Conservation (phyloP, 1,140 invertebrate genomes). For the Heliconius hermathena region DNA sequence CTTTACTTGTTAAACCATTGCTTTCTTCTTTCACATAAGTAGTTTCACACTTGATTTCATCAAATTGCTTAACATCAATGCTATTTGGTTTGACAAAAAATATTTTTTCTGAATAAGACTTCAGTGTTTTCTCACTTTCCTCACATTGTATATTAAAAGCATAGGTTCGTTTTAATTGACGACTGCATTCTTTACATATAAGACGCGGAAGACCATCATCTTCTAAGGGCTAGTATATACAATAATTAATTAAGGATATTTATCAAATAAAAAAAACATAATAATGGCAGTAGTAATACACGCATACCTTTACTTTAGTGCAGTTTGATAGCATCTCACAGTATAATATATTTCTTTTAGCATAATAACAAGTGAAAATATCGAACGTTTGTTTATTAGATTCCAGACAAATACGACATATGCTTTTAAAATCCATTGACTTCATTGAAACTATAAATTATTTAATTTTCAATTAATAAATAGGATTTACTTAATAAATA, state of each 20-base stretch:
- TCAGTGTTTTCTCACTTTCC: slow-evolving; percentile 58
- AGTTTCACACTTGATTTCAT: slow-evolving; percentile 35
- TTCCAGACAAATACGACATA: slow-evolving; percentile 67
- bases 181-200: slow-evolving; percentile 69
- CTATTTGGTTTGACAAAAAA: slow-evolving; percentile 15
- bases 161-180: slow-evolving; percentile 63
- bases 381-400: slow-evolving; percentile 56
- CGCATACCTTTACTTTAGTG: slow-evolving; percentile 64
- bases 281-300: not conserved
- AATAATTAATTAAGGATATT: slow-evolving; percentile 18
- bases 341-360: slow-evolving; percentile 62
- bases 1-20: slow-evolving; percentile 1
- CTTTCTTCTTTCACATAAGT: slow-evolving; percentile 21
- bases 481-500: not conserved
- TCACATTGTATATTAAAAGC: slow-evolving; percentile 64
- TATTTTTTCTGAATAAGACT: slow-evolving; percentile 46
- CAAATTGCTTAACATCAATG: slow-evolving; percentile 17
- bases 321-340: slow-evolving; percentile 64
- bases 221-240: slow-evolving; percentile 50
- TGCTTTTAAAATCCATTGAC: slow-evolving; percentile 59
- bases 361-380: slow-evolving; percentile 66
- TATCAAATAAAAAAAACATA: not conserved
- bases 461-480: not conserved
- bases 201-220: slow-evolving; percentile 64
- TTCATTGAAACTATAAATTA: slow-evolving; percentile 17